Evolutionary conservation across 2,797 vertebrate genomes (phyloP).

Genomic region (Bufotes viridis): DNA sequence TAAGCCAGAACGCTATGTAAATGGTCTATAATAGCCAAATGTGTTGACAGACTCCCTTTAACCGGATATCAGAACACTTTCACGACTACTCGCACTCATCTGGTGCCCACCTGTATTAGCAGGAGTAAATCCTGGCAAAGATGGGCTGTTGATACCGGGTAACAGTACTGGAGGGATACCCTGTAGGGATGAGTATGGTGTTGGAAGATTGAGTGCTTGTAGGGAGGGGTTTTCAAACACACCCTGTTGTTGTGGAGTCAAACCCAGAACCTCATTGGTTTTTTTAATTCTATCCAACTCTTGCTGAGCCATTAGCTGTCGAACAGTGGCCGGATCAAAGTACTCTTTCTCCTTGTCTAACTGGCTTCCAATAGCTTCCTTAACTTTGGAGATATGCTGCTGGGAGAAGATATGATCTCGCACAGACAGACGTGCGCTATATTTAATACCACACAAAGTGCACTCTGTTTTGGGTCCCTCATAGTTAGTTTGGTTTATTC

Average conservation of each 20-base stretch:
- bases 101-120: constrained; percentile 93
- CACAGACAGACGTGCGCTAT: constrained; percentile 96
- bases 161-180: constrained; percentile 97
- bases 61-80: constrained; percentile 8
- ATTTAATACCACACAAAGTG: constrained; percentile 98
- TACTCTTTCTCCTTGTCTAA: constrained; percentile 99
- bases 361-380: constrained; percentile 99
- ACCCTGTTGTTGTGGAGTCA: constrained; percentile 91
- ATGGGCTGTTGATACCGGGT: constrained; percentile 96
- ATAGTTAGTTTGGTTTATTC: constrained; percentile 98
- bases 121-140: constrained; percentile 96
- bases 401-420: constrained; percentile 99
- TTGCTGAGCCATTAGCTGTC: constrained; percentile 99
- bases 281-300: constrained; percentile 99
- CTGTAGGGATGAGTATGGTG: constrained; percentile 92
- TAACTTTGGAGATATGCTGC: constrained; percentile 99
- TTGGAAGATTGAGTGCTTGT: constrained; percentile 96
- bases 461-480: constrained; percentile 99
- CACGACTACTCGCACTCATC: constrained; percentile 7
- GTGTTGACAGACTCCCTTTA: no score
- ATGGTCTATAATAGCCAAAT: no score
- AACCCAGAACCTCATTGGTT: constrained; percentile 97
- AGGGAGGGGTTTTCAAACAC: constrained; percentile 94
- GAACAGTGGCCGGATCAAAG: constrained; percentile 98
- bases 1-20: no score